Evolutionary conservation across 2,797 vertebrate genomes (phyloP), one percentile per base, ranked within the genome.

Genomic region (Ceyx erithaca): DNA sequence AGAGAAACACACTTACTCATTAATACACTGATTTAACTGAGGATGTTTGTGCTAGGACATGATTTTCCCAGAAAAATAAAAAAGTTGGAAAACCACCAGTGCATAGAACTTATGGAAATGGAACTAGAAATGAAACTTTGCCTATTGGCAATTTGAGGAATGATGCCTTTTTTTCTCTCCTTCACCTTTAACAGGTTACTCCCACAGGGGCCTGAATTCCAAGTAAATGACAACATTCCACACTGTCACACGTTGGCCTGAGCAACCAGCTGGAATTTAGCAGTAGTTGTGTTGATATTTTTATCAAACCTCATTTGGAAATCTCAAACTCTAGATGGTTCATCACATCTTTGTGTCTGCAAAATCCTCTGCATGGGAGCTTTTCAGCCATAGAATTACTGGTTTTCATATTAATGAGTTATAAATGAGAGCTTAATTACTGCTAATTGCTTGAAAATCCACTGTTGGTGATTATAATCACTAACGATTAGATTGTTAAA

Each of bases 391-490:
- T 22, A 79, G 62, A 94, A 94, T 91, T 93, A 89, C 77, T 94
- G 79, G 14, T 95, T 94, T 94, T 91, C 88, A 91, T 90, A 93
- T 85, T 94, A 92, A 96, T 95, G 88, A 87, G 76, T 76, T 92
- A 92, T 58, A 94, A 95, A 95, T 95, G 89, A 94, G 77, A 94
- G 48, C 84, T 89, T 96, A 94, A 96, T 95, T 92, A 89, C 84
- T 82, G 85, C 86, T 87, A 95, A 93, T 94, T 94, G 91, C 95
- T 92, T 89, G 78, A 95, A 96, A 94, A 94, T 90, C 92, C 67
- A 94, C 86, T 96, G 93, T 80, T 25, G 6, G 76, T 89, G 90
- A 95, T 94, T 87, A 93, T 87, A 92, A 94, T 89, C 72, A 76
- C 86, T 71, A 93, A 94, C 1, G 1, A 90, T 78, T 86, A 94